Evolutionary conservation across 1,140 invertebrate genomes (phyloP).

Genomic region (Lerema accius): DNA sequence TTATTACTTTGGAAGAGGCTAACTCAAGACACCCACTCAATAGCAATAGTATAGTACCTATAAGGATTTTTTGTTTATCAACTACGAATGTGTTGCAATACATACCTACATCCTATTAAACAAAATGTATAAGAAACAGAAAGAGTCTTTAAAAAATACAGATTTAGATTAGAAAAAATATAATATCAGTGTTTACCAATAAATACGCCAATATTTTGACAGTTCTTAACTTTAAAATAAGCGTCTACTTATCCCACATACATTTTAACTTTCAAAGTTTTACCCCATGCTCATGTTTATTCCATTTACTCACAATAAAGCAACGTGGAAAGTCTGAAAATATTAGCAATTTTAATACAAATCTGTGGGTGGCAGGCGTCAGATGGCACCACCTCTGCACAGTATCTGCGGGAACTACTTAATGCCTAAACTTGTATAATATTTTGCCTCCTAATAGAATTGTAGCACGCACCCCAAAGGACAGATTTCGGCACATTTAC

Average conservation of each 20-base stretch:
- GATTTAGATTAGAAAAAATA: too few species aligned
- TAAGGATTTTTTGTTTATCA: too few species aligned
- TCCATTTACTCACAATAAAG: neutral
- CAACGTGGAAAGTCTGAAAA: neutral
- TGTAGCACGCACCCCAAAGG: neutral
- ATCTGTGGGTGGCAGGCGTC: neutral
- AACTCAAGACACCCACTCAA: too few species aligned
- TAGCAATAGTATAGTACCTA: too few species aligned
- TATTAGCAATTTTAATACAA: neutral
- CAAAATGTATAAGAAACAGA: too few species aligned
- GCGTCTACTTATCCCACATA: neutral
- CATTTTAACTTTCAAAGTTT: neutral
- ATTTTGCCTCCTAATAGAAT: neutral
- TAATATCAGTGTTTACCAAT: too few species aligned
- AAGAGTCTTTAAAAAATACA: too few species aligned
- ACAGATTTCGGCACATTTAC: neutral
- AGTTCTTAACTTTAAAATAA: too few species aligned
- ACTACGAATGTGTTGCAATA: too few species aligned
- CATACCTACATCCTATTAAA: too few species aligned
- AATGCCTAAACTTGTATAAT: neutral
- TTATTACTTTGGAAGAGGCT: too few species aligned
- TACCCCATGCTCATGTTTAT: neutral
- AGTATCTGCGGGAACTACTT: neutral
- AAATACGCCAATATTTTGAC: too few species aligned
- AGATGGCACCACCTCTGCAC: neutral